phyloP scores from a whole-genome alignment of 2,797 vertebrate genomes.

The Melanitta fusca region DNA sequence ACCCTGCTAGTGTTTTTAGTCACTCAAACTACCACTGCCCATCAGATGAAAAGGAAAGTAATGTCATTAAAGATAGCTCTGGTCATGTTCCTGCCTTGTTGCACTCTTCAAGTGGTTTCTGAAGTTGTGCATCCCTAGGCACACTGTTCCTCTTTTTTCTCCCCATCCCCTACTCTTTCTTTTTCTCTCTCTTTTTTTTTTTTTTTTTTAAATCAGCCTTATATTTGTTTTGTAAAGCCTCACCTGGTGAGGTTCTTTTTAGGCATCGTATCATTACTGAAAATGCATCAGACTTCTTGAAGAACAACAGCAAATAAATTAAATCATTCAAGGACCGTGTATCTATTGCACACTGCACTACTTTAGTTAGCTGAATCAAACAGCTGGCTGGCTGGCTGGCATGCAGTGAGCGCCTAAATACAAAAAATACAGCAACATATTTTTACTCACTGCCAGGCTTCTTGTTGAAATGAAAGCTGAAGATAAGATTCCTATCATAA shows the following conservation, averaged over 20 bases:
- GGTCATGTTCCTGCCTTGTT: background rate
- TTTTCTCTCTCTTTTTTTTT: no score
- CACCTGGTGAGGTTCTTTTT: background rate
- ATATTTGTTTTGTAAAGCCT: background rate
- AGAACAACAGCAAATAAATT: background rate
- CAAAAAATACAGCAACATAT: background rate
- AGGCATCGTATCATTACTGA: background rate
- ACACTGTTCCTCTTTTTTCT: background rate
- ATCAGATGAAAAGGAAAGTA: background rate
- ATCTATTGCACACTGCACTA: background rate
- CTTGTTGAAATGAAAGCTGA: background rate
- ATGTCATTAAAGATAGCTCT: background rate
- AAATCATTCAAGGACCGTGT: background rate
- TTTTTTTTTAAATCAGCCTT: background rate
- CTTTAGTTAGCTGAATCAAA: background rate
- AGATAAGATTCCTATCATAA: background rate
- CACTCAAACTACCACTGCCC: background rate
- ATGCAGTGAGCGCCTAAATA: background rate
- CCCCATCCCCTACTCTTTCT: no score
- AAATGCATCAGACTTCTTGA: background rate
- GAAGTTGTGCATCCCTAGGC: background rate
- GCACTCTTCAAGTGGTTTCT: background rate
- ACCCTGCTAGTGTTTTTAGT: background rate
- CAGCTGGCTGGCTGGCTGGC: background rate
- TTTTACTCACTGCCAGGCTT: background rate